Conservation (phyloP, 2,888 invertebrate species). For the Lycophotia porphyrea region DNA sequence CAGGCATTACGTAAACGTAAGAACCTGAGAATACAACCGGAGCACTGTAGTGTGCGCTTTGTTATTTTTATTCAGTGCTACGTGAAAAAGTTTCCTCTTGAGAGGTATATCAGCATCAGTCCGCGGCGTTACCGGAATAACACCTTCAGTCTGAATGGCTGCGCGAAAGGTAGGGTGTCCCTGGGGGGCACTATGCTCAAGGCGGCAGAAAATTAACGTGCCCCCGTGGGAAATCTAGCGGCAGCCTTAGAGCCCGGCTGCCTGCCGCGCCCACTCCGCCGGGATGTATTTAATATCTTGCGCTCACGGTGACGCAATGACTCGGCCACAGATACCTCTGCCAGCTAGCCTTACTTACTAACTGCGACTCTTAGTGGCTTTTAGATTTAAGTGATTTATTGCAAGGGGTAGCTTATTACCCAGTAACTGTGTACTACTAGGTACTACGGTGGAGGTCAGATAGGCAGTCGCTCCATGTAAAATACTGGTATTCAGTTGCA, state of each 20-base stretch:
- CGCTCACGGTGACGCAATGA: slow-evolving; percentile 69
- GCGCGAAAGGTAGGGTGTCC: slow-evolving; percentile 90
- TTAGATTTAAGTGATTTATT: background rate
- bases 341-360: slow-evolving; percentile 8
- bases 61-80: slow-evolving; percentile 80
- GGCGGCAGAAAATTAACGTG: slow-evolving; percentile 94
- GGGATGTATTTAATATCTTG: slow-evolving; percentile 88
- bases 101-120: slow-evolving; percentile 86
- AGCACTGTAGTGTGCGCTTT: slow-evolving; percentile 67
- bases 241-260: slow-evolving; percentile 87
- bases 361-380: background rate
- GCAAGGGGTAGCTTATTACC: background rate
- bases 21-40: slow-evolving; percentile 57
- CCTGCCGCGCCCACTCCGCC: slow-evolving; percentile 81
- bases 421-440: background rate
- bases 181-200: slow-evolving; percentile 93
- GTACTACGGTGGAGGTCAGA: background rate
- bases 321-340: slow-evolving; percentile 18
- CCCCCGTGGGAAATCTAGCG: slow-evolving; percentile 92
- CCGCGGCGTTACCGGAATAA: slow-evolving; percentile 88
- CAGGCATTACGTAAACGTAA: slow-evolving; percentile 48
- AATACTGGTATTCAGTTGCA: background rate
- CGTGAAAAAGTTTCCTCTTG: slow-evolving; percentile 83
- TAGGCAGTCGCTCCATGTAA: background rate
- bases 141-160: slow-evolving; percentile 89